Percentiles rank a stretch among this genome's conserved stretches.
These are phyloP conservation scores for Aegithalos caudatus DNA, from an alignment of 2,113 vertebrate species.

Conservation along the genomic window DNA sequence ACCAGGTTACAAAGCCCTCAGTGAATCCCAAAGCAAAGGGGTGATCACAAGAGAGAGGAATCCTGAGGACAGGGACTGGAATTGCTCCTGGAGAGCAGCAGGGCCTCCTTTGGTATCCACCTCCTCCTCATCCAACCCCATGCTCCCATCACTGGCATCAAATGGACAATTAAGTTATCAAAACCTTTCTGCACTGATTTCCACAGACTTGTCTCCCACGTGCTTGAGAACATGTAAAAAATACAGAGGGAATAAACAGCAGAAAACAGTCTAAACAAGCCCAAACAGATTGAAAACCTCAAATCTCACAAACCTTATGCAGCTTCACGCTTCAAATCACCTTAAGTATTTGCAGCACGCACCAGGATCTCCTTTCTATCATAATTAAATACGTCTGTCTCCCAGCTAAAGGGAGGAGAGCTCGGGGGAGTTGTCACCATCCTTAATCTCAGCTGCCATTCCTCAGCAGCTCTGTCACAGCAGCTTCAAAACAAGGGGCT, in stretches of 20 bases:
- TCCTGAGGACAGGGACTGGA: background rate
- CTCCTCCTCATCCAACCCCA: background rate
- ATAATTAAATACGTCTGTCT: conserved; percentile 70
- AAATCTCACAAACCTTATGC: conserved; percentile 7
- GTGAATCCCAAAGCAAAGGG: background rate
- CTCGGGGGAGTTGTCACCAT: conserved; percentile 38
- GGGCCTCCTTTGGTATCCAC: background rate
- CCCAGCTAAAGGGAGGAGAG: conserved; percentile 1
- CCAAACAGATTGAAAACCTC: conserved; percentile 24
- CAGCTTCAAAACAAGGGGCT: background rate
- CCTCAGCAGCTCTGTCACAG: background rate
- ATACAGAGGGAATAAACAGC: background rate
- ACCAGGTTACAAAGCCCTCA: background rate
- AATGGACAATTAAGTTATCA: background rate
- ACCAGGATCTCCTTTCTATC: conserved; percentile 66
- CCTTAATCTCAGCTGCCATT: conserved; percentile 45
- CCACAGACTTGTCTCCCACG: background rate
- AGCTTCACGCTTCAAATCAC: conserved; percentile 73
- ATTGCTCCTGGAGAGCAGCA: background rate
- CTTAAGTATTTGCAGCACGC: conserved; percentile 33
- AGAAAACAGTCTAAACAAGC: conserved; percentile 33
- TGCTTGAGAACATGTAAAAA: background rate
- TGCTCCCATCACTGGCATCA: rapidly evolving
- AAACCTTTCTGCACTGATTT: background rate
- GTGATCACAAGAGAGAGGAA: background rate